Percentiles rank a stretch among this genome's conserved stretches.
Conservation (phyloP, 2,113 vertebrate genomes). For the Malurus cyaneus region DNA sequence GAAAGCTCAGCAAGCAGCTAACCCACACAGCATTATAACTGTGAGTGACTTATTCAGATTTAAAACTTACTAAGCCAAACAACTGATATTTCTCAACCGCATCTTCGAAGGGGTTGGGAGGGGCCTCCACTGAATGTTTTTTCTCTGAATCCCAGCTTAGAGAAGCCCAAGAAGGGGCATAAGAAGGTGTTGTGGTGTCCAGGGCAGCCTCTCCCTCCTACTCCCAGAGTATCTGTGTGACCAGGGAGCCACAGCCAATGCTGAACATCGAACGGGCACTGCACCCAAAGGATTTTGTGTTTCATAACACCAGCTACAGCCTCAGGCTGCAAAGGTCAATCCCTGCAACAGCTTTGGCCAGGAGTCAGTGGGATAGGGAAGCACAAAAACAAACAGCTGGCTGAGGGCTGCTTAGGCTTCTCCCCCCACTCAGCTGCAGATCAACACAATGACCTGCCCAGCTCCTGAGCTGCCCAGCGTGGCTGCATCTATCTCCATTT, state of each 20-base stretch:
- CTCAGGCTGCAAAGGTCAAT: background rate
- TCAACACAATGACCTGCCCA: fast-evolving
- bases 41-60: background rate
- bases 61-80: background rate
- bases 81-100: background rate
- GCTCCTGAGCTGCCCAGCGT: fast-evolving
- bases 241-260: background rate
- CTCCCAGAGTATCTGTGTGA: background rate
- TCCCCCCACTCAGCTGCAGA: background rate
- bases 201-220: background rate
- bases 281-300: background rate
- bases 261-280: background rate
- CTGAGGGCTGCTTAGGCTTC: background rate
- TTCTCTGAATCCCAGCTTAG: background rate
- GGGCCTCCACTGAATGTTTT: background rate
- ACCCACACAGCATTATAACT: background rate
- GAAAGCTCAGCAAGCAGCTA: background rate
- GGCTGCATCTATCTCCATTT: background rate
- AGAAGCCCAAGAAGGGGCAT: background rate
- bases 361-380: background rate
- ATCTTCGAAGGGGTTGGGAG: background rate
- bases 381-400: background rate
- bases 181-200: background rate
- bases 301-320: background rate
- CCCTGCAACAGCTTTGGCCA: background rate